These are phyloP conservation scores for Temnothorax unifasciatus DNA, from an alignment of 2,888 invertebrate species.

Conservation along the genomic window DNA sequence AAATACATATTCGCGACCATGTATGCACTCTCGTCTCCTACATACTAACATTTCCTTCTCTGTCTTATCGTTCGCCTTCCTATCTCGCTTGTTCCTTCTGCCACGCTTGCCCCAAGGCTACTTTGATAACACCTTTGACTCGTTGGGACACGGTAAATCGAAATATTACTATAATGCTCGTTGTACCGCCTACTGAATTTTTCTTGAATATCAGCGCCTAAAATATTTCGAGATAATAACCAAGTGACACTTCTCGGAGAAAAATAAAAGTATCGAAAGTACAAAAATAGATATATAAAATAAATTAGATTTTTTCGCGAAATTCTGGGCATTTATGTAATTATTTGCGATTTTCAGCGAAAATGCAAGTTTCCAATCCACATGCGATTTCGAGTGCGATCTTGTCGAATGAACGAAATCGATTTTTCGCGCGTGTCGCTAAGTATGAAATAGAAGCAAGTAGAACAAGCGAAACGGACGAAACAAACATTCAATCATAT, in stretches of 20 bases:
- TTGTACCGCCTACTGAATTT: slow-evolving; percentile 11
- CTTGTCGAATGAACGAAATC: not conserved
- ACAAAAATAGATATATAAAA: not conserved
- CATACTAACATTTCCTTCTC: slow-evolving; percentile 64
- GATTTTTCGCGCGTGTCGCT: not conserved
- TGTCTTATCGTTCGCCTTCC: slow-evolving; percentile 34
- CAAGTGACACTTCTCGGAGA: not conserved
- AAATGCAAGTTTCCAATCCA: not conserved
- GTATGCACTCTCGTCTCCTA: slow-evolving; percentile 65
- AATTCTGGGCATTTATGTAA: not conserved
- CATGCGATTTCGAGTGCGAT: not conserved
- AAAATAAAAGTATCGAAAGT: not conserved
- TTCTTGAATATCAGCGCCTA: not conserved
- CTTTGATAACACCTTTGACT: slow-evolving; percentile 72
- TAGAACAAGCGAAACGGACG: not conserved
- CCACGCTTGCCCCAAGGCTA: slow-evolving; percentile 67
- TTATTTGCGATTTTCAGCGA: not conserved
- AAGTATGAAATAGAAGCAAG: not conserved
- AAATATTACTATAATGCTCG: slow-evolving; percentile 8
- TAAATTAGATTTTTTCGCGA: not conserved
- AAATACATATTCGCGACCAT: slow-evolving; percentile 76
- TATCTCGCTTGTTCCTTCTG: slow-evolving; percentile 34
- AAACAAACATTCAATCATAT: not conserved
- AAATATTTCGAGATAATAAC: not conserved
- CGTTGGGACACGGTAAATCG: slow-evolving; percentile 34